phyloP scores from a whole-genome alignment of 2,888 invertebrate species.

The Dryococelus australis region DNA sequence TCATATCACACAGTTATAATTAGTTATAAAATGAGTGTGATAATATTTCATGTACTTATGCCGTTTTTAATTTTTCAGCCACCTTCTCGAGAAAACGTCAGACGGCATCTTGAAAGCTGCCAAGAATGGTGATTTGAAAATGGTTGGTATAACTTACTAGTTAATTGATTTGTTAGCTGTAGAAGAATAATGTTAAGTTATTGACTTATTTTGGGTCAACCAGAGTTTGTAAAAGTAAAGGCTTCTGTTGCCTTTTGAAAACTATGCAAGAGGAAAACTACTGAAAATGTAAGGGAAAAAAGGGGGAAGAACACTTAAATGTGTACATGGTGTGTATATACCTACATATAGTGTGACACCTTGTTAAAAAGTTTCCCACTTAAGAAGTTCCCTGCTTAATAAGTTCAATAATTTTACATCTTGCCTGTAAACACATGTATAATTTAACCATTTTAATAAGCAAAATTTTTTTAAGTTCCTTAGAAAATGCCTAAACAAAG shows the following conservation, averaged over 20 bases:
- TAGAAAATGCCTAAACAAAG: no score
- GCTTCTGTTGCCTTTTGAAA: neutral
- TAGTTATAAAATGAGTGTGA: neutral
- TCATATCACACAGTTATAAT: neutral
- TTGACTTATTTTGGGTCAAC: neutral
- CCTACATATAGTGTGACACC: no score
- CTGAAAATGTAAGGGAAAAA: no score
- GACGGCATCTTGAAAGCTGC: conserved; percentile 85
- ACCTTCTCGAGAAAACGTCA: conserved; percentile 81
- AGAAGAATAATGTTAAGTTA: neutral
- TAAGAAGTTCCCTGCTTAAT: no score
- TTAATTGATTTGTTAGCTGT: neutral
- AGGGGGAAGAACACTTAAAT: no score
- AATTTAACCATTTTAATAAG: no score
- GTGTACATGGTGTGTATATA: no score
- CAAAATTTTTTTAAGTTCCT: no score
- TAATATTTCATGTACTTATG: conserved; percentile 6
- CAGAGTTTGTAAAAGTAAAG: neutral
- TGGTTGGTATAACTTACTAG: conserved; percentile 62
- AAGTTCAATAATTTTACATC: no score
- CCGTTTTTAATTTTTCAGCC: conserved; percentile 50
- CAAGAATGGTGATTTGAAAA: conserved; percentile 80
- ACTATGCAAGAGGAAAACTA: no score
- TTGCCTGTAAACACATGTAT: no score
- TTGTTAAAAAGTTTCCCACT: no score